Conservation (phyloP, 2,888 invertebrate species). For the Pollenia griseotomentosa region DNA sequence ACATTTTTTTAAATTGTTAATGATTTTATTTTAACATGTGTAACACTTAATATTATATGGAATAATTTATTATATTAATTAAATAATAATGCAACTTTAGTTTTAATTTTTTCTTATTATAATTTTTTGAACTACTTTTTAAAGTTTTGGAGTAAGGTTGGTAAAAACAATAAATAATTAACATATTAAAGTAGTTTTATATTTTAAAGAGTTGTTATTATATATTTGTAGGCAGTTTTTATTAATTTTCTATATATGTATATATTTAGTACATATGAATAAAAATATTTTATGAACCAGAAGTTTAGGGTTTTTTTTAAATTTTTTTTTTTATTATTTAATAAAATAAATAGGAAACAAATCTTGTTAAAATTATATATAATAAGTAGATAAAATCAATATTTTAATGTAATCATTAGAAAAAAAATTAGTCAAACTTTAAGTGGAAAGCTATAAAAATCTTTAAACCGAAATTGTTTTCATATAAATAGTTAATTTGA, state of each 20-base stretch:
- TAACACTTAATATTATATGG: constrained; percentile 62
- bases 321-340: neutral
- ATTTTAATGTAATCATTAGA: no score
- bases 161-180: constrained; percentile 18
- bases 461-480: no score
- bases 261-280: neutral
- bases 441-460: no score
- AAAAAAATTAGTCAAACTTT: no score
- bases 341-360: constrained; percentile 45
- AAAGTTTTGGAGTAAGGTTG: neutral
- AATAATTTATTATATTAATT: constrained; percentile 35
- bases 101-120: constrained; percentile 7
- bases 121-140: constrained; percentile 54
- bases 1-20: constrained; percentile 19
- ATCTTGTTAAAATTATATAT: neutral
- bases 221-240: neutral
- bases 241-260: neutral
- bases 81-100: constrained; percentile 38
- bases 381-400: no score
- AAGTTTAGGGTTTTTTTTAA: neutral
- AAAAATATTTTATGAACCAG: neutral
- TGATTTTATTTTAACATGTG: constrained; percentile 50
- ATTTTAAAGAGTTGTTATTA: neutral
- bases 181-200: neutral
- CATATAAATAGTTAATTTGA: no score